Conservation (phyloP, 2,888 invertebrate genomes). For the Morinoia aosen region DNA sequence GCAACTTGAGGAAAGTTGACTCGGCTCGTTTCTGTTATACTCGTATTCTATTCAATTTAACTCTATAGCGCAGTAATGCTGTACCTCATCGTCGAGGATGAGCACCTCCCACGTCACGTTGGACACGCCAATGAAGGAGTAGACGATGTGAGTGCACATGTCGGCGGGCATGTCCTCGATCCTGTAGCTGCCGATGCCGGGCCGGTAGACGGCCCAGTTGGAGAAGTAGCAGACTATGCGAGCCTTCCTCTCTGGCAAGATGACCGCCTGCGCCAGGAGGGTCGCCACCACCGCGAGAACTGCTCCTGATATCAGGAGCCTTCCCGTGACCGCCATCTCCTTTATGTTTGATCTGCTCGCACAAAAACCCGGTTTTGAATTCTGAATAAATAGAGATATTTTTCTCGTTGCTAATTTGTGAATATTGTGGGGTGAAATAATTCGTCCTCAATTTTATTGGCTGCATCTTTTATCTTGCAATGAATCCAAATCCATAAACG, state of each 20-base stretch:
- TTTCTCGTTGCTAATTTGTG: neutral
- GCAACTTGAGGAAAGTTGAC: too few relatives aligned
- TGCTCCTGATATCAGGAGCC: constrained; percentile 43
- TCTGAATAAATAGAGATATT: neutral
- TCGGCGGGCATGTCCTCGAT: constrained; percentile 87
- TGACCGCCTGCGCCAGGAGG: constrained; percentile 40
- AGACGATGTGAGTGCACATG: constrained; percentile 87
- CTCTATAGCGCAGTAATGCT: neutral
- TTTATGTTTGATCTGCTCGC: constrained; percentile 14
- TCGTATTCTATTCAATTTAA: too few relatives aligned
- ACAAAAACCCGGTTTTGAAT: constrained; percentile 13
- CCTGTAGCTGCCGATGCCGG: constrained; percentile 83
- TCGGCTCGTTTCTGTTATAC: too few relatives aligned
- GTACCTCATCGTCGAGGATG: constrained; percentile 85
- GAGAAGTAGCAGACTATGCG: constrained; percentile 77
- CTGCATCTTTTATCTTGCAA: neutral
- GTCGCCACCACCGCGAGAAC: constrained; percentile 29
- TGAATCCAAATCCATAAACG: too few relatives aligned
- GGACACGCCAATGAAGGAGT: constrained; percentile 89
- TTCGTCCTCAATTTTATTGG: neutral
- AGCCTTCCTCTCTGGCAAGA: constrained; percentile 44
- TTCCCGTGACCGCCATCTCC: constrained; percentile 38
- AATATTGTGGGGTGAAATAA: neutral
- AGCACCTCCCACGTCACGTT: constrained; percentile 83
- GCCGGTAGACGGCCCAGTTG: constrained; percentile 89